phyloP scores from a whole-genome alignment of 2,113 vertebrate species.

The Tringa solitaria region DNA sequence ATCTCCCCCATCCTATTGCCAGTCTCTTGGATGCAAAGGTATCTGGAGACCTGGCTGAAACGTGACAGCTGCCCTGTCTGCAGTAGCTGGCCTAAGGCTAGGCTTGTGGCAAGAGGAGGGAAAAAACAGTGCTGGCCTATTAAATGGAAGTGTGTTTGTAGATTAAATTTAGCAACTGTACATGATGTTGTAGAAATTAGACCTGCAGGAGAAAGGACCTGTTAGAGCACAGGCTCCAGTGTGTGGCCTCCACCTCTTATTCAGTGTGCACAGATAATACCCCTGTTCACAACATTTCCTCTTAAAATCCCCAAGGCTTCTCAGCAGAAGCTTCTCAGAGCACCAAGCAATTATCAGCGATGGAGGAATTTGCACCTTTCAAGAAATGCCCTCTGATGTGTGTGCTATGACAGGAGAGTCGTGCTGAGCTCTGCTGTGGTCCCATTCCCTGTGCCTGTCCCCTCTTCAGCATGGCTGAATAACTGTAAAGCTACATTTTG shows the following conservation, averaged over 20 bases:
- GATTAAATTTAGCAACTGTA: constrained; percentile 51
- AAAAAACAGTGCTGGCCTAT: constrained; percentile 30
- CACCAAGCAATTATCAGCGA: background rate
- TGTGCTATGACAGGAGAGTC: background rate
- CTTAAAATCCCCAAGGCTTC: background rate
- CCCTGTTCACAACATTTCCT: background rate
- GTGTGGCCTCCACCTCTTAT: background rate
- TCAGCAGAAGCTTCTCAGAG: background rate
- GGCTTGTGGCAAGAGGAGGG: constrained; percentile 31
- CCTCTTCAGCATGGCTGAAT: background rate
- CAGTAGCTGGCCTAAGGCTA: constrained; percentile 64
- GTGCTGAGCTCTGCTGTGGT: background rate
- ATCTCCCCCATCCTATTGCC: background rate
- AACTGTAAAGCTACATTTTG: background rate
- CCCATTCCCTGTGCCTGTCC: background rate
- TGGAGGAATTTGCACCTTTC: background rate
- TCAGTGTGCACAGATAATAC: background rate
- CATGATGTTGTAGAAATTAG: background rate
- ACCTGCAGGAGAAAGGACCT: background rate
- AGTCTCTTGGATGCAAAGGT: background rate
- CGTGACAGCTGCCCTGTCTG: constrained; percentile 34
- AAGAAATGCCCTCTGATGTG: background rate
- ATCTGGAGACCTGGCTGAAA: constrained; percentile 13
- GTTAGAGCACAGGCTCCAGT: background rate
- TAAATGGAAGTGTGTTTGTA: constrained; percentile 18